Evolutionary conservation across 92 coral and sea anemone genomes (phyloP).

Genomic region (Isaurus tuberculatus): DNA sequence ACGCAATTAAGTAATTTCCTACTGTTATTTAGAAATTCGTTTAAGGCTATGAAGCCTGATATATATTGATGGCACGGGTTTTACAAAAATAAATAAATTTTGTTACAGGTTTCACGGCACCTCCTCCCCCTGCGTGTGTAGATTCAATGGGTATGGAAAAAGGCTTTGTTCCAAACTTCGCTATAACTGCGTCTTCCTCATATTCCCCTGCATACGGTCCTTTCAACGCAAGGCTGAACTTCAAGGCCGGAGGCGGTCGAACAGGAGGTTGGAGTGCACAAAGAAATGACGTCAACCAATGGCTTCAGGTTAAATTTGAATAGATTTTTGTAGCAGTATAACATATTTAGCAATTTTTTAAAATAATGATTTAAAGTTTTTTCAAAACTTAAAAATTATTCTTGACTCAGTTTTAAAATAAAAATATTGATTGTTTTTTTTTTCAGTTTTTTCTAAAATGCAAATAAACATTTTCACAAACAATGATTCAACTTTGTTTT

Average conservation of each 20-base stretch:
- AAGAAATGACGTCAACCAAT: conserved; percentile 74
- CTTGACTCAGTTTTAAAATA: too few species aligned
- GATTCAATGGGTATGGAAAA: conserved; percentile 32
- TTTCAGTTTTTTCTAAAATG: too few species aligned
- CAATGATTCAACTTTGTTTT: too few species aligned
- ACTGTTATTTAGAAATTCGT: too few species aligned
- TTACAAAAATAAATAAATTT: too few species aligned
- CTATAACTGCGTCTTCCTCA: conserved; percentile 4
- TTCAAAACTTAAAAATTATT: too few species aligned
- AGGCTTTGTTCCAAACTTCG: conserved; percentile 17
- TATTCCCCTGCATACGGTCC: neutral
- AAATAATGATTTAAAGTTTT: too few species aligned
- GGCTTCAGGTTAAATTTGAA: conserved; percentile 49
- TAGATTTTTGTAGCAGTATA: neutral
- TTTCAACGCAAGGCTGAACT: conserved; percentile 20
- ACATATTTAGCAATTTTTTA: neutral
- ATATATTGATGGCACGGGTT: too few species aligned
- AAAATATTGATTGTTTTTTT: too few species aligned
- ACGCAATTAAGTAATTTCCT: too few species aligned
- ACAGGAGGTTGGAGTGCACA: conserved; percentile 72
- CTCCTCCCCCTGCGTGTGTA: conserved; percentile 37
- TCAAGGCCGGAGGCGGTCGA: conserved; percentile 17
- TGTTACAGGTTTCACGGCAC: conserved; percentile 36
- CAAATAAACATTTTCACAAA: too few species aligned
- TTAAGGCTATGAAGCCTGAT: too few species aligned